A percentile compares a stretch with the other conserved stretches of the same genome.
phyloP scores from a whole-genome alignment of 30 jellyfish, hydroid and myxozoan genomes.

The Hydra vulgaris region DNA sequence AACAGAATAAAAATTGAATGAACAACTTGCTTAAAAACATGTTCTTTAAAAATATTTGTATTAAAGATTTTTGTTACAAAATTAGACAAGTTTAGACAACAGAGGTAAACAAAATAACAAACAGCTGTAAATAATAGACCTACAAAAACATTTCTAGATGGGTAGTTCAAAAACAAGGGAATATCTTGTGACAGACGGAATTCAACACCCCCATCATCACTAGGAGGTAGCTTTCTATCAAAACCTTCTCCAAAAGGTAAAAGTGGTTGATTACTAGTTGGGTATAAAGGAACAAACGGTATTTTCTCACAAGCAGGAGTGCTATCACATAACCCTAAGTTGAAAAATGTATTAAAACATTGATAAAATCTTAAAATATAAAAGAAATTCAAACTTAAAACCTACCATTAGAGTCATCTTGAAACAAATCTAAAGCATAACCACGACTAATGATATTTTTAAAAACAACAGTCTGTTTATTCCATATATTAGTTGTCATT shows the following conservation, averaged over 20 bases:
- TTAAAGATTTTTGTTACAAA: no score
- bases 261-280: neutral
- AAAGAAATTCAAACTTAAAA: neutral
- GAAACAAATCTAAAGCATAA: neutral
- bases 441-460: neutral
- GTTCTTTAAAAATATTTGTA: no score
- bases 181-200: neutral
- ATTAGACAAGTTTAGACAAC: no score
- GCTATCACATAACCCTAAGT: no score
- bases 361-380: no score
- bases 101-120: no score
- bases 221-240: constrained; percentile 4
- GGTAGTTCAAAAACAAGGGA: neutral
- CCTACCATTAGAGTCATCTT: neutral
- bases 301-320: neutral
- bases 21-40: no score
- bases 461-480: neutral
- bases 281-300: neutral
- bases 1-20: no score
- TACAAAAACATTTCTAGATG: neutral
- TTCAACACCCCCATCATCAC: neutral
- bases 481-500: neutral
- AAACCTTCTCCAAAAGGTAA: constrained; percentile 1
- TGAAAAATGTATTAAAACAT: no score
- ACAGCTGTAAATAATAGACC: no score